Conservation (phyloP, 2,113 vertebrate species). For the Ictalurus furcatus region DNA sequence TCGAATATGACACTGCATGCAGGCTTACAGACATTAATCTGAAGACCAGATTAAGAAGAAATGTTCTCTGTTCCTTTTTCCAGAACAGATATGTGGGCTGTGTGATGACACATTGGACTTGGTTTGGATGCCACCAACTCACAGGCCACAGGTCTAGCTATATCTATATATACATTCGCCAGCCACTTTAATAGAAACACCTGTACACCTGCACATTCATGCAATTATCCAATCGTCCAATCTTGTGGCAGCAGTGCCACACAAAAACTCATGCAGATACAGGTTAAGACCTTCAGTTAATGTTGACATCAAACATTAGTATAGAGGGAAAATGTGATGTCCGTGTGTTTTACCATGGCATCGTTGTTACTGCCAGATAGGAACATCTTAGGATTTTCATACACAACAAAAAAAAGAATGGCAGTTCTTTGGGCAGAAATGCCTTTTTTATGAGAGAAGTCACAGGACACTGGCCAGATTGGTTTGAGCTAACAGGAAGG, state of each 20-base stretch:
- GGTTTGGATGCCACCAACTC: not conserved
- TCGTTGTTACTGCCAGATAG: not conserved
- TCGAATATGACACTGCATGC: not conserved
- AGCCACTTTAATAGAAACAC: not conserved
- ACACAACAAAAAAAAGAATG: not conserved
- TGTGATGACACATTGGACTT: constrained; percentile 2
- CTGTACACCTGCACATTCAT: not conserved
- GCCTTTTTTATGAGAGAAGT: not conserved
- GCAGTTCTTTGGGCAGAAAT: not conserved
- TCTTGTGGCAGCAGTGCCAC: too few species aligned
- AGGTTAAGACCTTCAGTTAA: not conserved
- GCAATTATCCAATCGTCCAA: not conserved
- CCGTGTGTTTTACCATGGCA: not conserved
- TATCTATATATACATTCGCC: not conserved
- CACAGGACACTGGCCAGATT: not conserved
- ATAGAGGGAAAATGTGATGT: not conserved
- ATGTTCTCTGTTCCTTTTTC: not conserved
- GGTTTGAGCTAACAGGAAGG: not conserved
- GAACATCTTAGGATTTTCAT: not conserved
- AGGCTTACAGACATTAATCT: not conserved
- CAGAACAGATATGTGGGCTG: constrained; percentile 7
- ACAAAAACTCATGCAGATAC: not conserved
- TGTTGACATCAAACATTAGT: not conserved
- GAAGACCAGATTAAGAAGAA: not conserved
- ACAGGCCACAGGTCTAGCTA: not conserved